phyloP scores from a whole-genome alignment of 2,113 vertebrate genomes.

The Malurus cyaneus region DNA sequence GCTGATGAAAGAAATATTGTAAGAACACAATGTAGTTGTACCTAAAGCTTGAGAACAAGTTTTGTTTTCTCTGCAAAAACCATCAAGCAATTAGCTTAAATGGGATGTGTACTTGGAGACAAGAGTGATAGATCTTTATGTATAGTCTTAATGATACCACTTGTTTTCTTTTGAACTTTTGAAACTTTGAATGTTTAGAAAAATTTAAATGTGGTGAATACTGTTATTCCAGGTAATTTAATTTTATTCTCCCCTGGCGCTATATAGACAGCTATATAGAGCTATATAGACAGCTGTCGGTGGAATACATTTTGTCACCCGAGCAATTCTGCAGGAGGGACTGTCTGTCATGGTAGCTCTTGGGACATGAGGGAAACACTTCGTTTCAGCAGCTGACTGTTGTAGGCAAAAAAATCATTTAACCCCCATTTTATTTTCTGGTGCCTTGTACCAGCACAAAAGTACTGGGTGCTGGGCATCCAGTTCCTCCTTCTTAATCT shows the following conservation, averaged over 20 bases:
- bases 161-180: background rate
- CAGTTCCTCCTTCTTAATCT: background rate
- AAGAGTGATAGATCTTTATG: background rate
- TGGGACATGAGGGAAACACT: background rate
- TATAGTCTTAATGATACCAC: background rate
- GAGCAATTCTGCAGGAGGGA: background rate
- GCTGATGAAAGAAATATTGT: background rate
- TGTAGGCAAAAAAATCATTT: background rate
- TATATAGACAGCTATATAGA: background rate
- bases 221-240: background rate
- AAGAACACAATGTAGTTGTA: background rate
- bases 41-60: background rate
- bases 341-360: background rate
- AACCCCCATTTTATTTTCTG: background rate
- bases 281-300: background rate
- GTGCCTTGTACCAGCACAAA: background rate
- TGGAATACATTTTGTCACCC: background rate
- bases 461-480: background rate
- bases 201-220: background rate
- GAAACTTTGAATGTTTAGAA: background rate
- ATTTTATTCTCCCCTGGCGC: background rate
- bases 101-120: background rate
- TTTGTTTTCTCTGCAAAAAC: background rate
- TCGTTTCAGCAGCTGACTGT: background rate
- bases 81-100: background rate